Evolutionary conservation across 1,140 invertebrate genomes (phyloP), one percentile per base, ranked within the genome.

Genomic region (Drosophila eugracilis): DNA sequence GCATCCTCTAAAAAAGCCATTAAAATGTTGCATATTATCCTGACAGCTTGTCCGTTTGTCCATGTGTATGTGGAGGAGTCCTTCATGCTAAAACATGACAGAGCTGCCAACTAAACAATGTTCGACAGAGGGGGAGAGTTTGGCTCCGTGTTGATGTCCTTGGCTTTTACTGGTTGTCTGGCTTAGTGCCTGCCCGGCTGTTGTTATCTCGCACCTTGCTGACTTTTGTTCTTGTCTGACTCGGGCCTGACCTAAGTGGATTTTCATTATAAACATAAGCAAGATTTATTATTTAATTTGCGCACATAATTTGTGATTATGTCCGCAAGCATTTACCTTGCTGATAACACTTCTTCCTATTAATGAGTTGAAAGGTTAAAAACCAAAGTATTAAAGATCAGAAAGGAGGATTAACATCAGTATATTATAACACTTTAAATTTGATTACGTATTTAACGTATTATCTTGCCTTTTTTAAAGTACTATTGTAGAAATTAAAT

Each of bases 201-300:
- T 48, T 70, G 57, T 71, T 60, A 60, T 60, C 57, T 49, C 41
- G 47, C 52, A 54, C 32, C 22, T 14, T 26, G 21, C 47, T 37
- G 44, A n/a, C n/a, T 53, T 28, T 5, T 5, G 49, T 30, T 24
- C 32, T 34, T 42, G 49, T 34, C 15, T 34, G 36, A 21, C 22
- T 41, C 19, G 32, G 55, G 48, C 22, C 41, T 65, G 22, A 19
- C 26, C 63, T 80, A 78, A 80, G 70, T 80, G 58, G 75, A 70
- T 80, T 80, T 78, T 70, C 47, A 78, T 80, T 79, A 75, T 59
- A 80, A 58, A 65, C 62, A 60, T 53, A 62, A 48, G 44, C 63
- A 60, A 65, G 75, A 80, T 80, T 80, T 80, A 80, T 78, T 70
- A 80, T 80, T 75, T 70, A 75, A 80, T 75, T 80, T 71, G 70